Evolutionary conservation across 2,888 invertebrate genomes (phyloP).

Genomic region (Epistrophe grossulariae): DNA sequence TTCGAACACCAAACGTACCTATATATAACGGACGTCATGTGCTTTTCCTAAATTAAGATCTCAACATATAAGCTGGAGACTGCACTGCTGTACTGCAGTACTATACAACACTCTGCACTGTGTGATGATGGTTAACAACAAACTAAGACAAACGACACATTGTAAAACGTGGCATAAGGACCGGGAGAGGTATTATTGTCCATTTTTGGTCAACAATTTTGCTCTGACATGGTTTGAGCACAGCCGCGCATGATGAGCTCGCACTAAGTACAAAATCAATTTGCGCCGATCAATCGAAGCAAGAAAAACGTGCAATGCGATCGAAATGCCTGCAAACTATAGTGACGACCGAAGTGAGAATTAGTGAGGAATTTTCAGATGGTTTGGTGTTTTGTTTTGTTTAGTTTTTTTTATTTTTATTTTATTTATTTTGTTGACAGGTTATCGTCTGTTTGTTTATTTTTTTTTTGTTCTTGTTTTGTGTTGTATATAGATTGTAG

Average conservation of each 20-base stretch:
- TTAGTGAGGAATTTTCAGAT: constrained; percentile 75
- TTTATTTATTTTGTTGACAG: constrained; percentile 31
- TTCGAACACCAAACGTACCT: not conserved
- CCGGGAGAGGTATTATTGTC: constrained; percentile 63
- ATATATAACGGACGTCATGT: constrained; percentile 59
- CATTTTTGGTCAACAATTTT: constrained; percentile 74
- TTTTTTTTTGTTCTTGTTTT: not conserved
- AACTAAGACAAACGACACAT: constrained; percentile 33
- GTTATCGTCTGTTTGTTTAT: constrained; percentile 5
- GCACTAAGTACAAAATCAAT: constrained; percentile 74
- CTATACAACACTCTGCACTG: too few species aligned
- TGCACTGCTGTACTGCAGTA: too few species aligned
- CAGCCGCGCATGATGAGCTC: constrained; percentile 63
- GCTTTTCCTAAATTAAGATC: constrained; percentile 75
- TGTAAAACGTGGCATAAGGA: constrained; percentile 49
- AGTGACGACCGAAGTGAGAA: constrained; percentile 70
- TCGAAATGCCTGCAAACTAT: constrained; percentile 57
- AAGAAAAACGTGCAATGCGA: constrained; percentile 44
- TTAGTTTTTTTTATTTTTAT: constrained; percentile 17
- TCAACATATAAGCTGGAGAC: constrained; percentile 40
- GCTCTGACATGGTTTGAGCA: constrained; percentile 61
- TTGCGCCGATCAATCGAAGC: constrained; percentile 72
- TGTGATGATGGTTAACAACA: not conserved
- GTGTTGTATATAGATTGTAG: constrained; percentile 14
- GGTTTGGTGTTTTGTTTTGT: constrained; percentile 60